Base-by-base conservation (phyloP, 2,797 vertebrate species). In the Bradypus variegatus region DNA sequence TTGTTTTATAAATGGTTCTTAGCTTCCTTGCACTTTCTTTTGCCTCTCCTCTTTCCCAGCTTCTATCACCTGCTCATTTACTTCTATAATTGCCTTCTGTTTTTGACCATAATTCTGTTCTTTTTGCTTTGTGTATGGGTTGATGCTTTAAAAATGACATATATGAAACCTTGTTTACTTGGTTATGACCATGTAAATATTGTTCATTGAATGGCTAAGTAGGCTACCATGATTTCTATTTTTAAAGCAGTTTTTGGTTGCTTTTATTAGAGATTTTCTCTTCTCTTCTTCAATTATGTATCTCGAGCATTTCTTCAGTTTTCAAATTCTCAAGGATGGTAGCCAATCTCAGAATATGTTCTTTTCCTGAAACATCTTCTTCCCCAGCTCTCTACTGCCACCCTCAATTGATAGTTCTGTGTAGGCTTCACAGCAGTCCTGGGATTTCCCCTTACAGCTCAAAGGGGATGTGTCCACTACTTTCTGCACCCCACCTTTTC, bases 311-410 rank as follows among this genome's bases (percentile, higher is more conserved):
- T 10, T 73, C 82, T 19, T 36, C 58, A 8, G 2, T 58, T n/a
- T 69, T 88, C 33, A 21, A 2, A 18, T 53, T 27, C 12, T 23
- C 50, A 38, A 5, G 58, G 25, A 16, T 12, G 45, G 23, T 29
- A 3, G 5, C 18, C 1, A 1, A 5, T n/a, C 18, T 41, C 48
- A 10, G 73, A 58, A 29, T 0, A 2, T 2, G 29, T 33, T 64
- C 38, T 21, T 27, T 65, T 8, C 27, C 36, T 10, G 0, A 16
- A 9, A 15, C 2, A 18, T n/a, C 45, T 55, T 16, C 16, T 21
- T n/a, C 16, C 4, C 0, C 53, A 15, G 48, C 12, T 12, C 33
- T 36, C 48, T 1, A 6, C 16, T 27, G 4, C 78, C 8, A 8
- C 23, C 53, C 10, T 9, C 29, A 13, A 13, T 6, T 2, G 6